Percentiles rank a stretch among this genome's conserved stretches.
These are phyloP conservation scores for Manis pentadactyla DNA, from an alignment of 2,797 vertebrate species.

Conservation along the genomic window DNA sequence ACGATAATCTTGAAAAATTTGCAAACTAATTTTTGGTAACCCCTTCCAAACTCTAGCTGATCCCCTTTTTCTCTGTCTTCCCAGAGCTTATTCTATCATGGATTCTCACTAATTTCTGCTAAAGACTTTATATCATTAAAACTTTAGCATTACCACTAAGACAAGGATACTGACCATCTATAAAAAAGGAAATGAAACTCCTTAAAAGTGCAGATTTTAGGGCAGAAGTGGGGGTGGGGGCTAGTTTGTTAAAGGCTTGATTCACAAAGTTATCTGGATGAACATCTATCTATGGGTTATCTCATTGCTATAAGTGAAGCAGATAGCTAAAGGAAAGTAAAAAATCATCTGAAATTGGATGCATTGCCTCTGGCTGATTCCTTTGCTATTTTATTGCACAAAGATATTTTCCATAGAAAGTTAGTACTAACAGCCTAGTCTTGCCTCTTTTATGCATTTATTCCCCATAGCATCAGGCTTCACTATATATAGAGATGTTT, in stretches of 20 bases:
- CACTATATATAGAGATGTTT: background rate
- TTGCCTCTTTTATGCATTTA: background rate
- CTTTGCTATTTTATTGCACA: background rate
- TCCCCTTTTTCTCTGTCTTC: background rate
- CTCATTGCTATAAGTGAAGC: background rate
- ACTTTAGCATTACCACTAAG: background rate
- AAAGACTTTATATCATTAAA: background rate
- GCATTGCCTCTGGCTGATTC: background rate
- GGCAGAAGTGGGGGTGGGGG: background rate
- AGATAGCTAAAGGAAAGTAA: background rate
- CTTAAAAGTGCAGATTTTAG: background rate
- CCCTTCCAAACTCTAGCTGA: background rate
- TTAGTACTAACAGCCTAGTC: background rate
- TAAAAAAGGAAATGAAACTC: background rate
- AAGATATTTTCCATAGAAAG: background rate
- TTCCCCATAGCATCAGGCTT: background rate
- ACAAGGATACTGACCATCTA: background rate
- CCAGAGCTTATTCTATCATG: background rate
- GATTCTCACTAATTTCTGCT: background rate
- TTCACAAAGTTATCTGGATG: background rate
- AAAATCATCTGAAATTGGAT: background rate
- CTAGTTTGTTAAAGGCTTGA: background rate
- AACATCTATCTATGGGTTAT: background rate
- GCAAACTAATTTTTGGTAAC: background rate
- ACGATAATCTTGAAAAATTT: background rate